Conservation (phyloP, 2,888 invertebrate species). For the Melieria picta region DNA sequence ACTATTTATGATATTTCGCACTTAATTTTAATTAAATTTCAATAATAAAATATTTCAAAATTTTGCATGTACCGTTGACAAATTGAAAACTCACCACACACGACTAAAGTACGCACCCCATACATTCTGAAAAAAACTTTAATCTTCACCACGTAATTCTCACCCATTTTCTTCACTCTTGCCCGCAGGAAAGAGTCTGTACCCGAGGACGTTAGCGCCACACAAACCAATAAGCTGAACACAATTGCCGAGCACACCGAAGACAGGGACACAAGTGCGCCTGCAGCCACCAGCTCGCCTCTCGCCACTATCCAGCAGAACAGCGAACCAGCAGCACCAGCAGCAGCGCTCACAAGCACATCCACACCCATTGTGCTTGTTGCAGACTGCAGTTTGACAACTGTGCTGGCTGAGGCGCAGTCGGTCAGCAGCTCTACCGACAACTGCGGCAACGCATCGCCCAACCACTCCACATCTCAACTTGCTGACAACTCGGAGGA, state of each 20-base stretch:
- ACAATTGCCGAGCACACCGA: slow-evolving; percentile 13
- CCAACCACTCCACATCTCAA: background rate
- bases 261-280: slow-evolving; percentile 1
- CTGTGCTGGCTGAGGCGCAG: background rate
- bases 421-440: background rate
- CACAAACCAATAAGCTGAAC: slow-evolving; percentile 24
- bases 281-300: slow-evolving; percentile 34
- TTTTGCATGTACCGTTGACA: slow-evolving; percentile 28
- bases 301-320: background rate
- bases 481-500: background rate
- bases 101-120: background rate
- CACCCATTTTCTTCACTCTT: slow-evolving; percentile 20
- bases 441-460: slow-evolving; percentile 11
- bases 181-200: slow-evolving; percentile 38
- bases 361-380: background rate
- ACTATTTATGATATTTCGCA: background rate
- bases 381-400: background rate
- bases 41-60: background rate
- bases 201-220: slow-evolving; percentile 27
- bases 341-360: background rate
- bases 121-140: background rate
- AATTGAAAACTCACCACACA: background rate
- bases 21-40: background rate
- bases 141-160: slow-evolving; percentile 17
- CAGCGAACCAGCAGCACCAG: background rate